These are phyloP conservation scores for Sipha flava DNA, from an alignment of 1,140 invertebrate species.

Conservation along the genomic window DNA sequence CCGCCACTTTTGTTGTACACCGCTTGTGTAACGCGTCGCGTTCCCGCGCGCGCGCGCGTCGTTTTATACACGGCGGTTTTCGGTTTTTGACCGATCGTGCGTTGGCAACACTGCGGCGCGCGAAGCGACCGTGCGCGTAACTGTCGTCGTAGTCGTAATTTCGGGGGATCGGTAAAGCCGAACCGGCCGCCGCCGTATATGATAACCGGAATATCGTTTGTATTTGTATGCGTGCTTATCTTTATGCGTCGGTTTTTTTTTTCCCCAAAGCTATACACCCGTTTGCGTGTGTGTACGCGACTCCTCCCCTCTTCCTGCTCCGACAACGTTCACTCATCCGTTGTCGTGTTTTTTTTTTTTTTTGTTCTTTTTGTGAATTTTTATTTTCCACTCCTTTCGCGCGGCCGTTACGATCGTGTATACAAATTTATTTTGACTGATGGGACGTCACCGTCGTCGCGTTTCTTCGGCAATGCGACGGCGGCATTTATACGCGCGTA, in stretches of 20 bases:
- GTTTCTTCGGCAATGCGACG: not conserved
- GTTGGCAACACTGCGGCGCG: slow-evolving; percentile 22
- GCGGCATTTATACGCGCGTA: not conserved
- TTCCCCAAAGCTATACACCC: not conserved
- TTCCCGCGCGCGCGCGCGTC: not conserved
- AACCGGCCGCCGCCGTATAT: slow-evolving; percentile 12
- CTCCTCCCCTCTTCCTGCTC: not conserved
- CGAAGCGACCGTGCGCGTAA: not conserved
- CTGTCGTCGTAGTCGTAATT: not conserved
- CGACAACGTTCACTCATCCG: not conserved
- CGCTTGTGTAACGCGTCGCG: not conserved
- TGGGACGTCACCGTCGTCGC: not conserved
- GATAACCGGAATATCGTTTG: slow-evolving; percentile 17
- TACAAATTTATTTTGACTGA: not conserved
- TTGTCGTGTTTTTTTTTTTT: not conserved
- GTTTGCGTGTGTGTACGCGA: not conserved
- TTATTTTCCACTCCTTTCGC: not conserved
- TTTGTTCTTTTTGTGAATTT: not conserved
- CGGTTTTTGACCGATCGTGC: not conserved
- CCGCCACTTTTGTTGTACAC: not conserved
- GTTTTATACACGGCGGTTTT: not conserved
- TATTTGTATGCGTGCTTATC: slow-evolving; percentile 2
- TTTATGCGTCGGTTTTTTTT: not conserved
- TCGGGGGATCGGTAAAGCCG: slow-evolving; percentile 7
- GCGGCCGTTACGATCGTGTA: not conserved